Evolutionary conservation across 2,888 invertebrate species (phyloP).

Genomic region (Cephus runcator): DNA sequence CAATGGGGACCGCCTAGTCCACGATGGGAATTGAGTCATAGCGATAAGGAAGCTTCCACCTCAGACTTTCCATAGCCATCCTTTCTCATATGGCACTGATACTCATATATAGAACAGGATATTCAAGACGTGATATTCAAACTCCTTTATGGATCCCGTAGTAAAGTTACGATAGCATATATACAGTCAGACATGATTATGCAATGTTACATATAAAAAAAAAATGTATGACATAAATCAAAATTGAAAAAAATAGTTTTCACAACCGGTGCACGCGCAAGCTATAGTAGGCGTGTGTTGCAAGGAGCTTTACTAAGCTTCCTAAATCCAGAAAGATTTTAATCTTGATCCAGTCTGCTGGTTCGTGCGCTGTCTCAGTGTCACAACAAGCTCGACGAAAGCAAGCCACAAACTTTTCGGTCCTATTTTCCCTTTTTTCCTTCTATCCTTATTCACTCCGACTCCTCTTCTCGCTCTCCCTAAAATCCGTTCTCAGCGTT

Average conservation of each 20-base stretch:
- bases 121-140: neutral
- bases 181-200: neutral
- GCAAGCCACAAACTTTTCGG: neutral
- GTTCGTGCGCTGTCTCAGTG: neutral
- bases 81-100: neutral
- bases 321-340: constrained; percentile 12
- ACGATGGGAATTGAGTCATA: neutral
- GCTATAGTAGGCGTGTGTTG: neutral
- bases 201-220: neutral
- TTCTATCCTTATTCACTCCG: neutral
- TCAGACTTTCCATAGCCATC: neutral
- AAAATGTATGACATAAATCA: neutral
- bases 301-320: constrained; percentile 11
- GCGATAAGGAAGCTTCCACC: neutral
- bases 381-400: neutral
- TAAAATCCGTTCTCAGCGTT: neutral
- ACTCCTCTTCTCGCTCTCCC: neutral
- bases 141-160: neutral
- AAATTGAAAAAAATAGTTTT: neutral
- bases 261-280: neutral
- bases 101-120: neutral
- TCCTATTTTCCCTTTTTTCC: neutral
- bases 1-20: neutral
- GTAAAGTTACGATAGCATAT: neutral
- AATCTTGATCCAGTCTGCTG: constrained; percentile 9